These are phyloP conservation scores for Lissocephala sabroskyi DNA, from an alignment of 2,888 invertebrate genomes.

Conservation along the genomic window DNA sequence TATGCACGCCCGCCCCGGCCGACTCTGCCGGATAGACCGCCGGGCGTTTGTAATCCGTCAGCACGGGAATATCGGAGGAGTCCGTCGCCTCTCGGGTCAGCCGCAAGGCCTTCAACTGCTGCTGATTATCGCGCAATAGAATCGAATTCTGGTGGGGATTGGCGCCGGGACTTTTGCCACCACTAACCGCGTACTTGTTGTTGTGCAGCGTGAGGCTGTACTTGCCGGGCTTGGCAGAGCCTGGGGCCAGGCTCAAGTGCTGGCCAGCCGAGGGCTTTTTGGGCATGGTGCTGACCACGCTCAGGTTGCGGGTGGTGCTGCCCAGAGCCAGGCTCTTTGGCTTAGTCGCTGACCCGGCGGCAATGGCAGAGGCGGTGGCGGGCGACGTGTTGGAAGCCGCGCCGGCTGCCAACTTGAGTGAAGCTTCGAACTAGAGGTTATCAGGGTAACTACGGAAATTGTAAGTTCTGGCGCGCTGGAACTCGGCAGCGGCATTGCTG, in stretches of 20 bases:
- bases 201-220: constrained; percentile 62
- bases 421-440: constrained; percentile 71
- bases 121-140: constrained; percentile 43
- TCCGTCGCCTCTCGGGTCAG: constrained; percentile 39
- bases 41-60: constrained; percentile 41
- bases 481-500: constrained; percentile 54
- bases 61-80: constrained; percentile 4
- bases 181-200: constrained; percentile 38
- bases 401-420: constrained; percentile 51
- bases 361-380: no score
- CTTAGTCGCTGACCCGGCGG: background rate
- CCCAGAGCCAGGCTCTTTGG: background rate
- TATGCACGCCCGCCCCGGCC: constrained; percentile 32
- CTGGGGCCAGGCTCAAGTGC: constrained; percentile 40
- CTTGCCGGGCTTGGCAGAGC: constrained; percentile 35
- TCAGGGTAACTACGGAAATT: constrained; percentile 72
- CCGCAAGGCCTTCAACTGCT: constrained; percentile 51
- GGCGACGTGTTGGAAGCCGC: constrained; percentile 19
- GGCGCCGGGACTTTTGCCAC: constrained; percentile 20
- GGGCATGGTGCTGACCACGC: constrained; percentile 55
- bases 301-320: constrained; percentile 17
- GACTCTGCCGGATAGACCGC: constrained; percentile 31
- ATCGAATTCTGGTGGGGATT: constrained; percentile 17
- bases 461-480: constrained; percentile 70
- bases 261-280: constrained; percentile 42